These are phyloP conservation scores for Rhinogobio ventralis DNA, from an alignment of 2,797 vertebrate species.

Conservation along the genomic window DNA sequence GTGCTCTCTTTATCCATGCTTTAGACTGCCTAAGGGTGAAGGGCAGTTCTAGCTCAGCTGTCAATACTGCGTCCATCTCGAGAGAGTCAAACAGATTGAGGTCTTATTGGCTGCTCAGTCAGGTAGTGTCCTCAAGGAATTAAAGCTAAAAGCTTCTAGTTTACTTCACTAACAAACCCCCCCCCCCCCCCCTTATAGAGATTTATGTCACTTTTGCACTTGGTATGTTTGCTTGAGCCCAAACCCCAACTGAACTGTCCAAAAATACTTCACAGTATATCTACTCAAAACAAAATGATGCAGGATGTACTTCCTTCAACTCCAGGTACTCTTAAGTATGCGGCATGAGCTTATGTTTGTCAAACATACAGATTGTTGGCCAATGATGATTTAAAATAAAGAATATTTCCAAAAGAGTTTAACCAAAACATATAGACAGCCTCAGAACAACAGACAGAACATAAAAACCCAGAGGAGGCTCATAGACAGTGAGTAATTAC, in stretches of 20 bases:
- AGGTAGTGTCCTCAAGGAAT: conserved; percentile 59
- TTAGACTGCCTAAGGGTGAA: conserved; percentile 52
- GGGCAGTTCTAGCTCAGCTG: conserved; percentile 51
- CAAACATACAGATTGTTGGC: too few relatives aligned
- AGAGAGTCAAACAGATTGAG: conserved; percentile 56
- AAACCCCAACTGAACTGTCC: background rate
- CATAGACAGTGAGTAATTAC: background rate
- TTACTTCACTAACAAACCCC: conserved; percentile 32
- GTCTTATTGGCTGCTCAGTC: conserved; percentile 54
- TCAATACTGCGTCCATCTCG: conserved; percentile 54
- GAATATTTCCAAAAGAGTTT: background rate
- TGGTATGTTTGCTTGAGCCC: background rate
- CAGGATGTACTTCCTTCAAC: background rate
- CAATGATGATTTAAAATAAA: background rate
- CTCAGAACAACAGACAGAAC: background rate
- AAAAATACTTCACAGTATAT: background rate
- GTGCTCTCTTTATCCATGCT: conserved; percentile 58
- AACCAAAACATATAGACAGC: background rate
- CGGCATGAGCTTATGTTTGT: background rate
- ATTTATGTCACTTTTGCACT: conserved; percentile 32
- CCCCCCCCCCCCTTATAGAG: conserved; percentile 32
- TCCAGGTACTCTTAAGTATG: background rate
- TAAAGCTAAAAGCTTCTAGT: conserved; percentile 54
- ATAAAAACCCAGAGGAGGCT: background rate
- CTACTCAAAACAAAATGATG: background rate